Conservation (phyloP, 2,797 vertebrate species). For the Eulemur rubriventer region DNA sequence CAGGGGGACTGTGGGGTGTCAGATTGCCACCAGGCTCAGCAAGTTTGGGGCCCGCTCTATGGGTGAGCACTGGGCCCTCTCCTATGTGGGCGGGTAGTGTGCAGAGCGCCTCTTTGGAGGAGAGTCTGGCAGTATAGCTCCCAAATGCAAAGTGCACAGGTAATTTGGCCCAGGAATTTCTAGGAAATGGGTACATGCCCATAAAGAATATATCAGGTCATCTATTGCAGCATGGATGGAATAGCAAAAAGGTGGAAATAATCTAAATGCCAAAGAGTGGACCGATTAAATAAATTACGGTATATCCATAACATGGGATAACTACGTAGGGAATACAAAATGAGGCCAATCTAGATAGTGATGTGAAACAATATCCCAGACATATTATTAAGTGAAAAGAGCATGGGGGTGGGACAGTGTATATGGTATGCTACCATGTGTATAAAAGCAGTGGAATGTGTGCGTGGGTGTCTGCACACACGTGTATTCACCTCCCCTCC, state of each 20-base stretch:
- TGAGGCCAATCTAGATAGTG: accelerated
- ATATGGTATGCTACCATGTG: no score
- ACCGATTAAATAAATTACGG: accelerated
- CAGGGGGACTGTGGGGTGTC: not conserved
- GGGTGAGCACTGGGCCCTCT: not conserved
- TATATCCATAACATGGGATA: accelerated
- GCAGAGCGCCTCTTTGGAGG: not conserved
- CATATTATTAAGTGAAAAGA: not conserved
- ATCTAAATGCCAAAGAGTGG: not conserved
- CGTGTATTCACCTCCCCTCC: accelerated
- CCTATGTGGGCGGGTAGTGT: accelerated
- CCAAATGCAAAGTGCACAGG: not conserved
- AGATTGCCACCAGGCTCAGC: accelerated
- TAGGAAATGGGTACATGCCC: not conserved
- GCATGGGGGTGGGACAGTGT: no score
- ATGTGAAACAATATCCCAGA: not conserved
- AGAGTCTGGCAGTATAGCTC: not conserved
- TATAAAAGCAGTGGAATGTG: not conserved
- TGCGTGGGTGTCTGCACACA: accelerated
- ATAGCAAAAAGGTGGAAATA: not conserved
- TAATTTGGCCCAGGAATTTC: not conserved
- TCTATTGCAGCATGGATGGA: accelerated
- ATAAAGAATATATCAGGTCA: no score
- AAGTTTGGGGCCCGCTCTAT: not conserved
- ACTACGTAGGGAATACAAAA: accelerated